These are phyloP conservation scores for Cylindroiulus punctatus DNA, from an alignment of 2,888 invertebrate genomes.

Conservation along the genomic window DNA sequence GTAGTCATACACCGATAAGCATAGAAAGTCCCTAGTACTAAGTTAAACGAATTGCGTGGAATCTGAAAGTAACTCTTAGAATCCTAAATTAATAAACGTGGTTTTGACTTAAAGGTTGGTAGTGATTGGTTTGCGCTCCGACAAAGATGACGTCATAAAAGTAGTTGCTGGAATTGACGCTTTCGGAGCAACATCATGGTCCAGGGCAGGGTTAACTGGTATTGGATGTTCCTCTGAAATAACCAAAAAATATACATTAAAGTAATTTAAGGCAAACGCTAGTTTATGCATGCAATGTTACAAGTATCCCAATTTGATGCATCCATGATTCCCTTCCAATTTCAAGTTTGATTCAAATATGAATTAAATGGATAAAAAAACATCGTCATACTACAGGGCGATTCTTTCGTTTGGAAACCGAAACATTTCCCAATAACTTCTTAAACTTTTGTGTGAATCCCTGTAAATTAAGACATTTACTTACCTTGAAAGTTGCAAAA, in stretches of 20 bases:
- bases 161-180: not conserved
- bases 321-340: too few relatives aligned
- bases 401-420: too few relatives aligned
- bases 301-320: not conserved
- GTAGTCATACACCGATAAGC: not conserved
- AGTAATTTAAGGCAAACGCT: not conserved
- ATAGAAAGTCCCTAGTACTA: not conserved
- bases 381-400: too few relatives aligned
- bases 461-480: too few relatives aligned
- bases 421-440: too few relatives aligned
- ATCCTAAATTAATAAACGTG: not conserved
- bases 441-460: too few relatives aligned
- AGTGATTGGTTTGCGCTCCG: slow-evolving; percentile 1
- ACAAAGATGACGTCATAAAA: not conserved
- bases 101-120: not conserved
- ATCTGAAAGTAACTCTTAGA: not conserved
- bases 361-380: too few relatives aligned
- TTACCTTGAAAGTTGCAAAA: too few relatives aligned
- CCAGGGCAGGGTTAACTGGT: not conserved
- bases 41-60: not conserved
- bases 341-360: too few relatives aligned
- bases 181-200: not conserved
- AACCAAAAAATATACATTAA: not conserved
- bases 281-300: not conserved
- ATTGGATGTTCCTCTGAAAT: not conserved